phyloP scores from a whole-genome alignment of 2,113 vertebrate species.

The Stictonetta naevosa region DNA sequence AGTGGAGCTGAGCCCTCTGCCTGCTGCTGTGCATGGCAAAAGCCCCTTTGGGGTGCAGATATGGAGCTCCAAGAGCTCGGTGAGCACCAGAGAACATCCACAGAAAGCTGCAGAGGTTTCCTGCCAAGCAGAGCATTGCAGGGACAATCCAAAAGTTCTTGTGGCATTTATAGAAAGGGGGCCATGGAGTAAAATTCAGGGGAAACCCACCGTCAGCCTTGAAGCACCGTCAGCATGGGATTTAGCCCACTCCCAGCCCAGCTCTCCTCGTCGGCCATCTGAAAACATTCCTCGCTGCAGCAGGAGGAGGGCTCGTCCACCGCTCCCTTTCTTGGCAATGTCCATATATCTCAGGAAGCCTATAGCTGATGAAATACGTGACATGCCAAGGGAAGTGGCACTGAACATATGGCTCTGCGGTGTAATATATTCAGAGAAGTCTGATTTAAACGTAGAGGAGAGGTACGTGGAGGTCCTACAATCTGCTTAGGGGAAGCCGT shows the following conservation, averaged over 20 bases:
- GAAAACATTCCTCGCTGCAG: background rate
- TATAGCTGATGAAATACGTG: background rate
- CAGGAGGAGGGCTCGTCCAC: background rate
- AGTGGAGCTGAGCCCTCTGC: fast-evolving
- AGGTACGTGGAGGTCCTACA: conserved; percentile 38
- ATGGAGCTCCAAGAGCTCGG: background rate
- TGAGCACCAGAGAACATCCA: background rate
- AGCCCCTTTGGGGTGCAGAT: fast-evolving
- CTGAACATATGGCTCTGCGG: conserved; percentile 27
- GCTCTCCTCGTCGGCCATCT: background rate
- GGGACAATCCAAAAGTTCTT: background rate
- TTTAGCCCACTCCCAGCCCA: background rate
- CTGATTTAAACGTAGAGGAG: conserved; percentile 15
- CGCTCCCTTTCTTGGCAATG: background rate
- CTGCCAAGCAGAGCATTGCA: background rate
- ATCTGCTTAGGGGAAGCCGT: background rate
- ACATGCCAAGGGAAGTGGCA: background rate
- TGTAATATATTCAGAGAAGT: conserved; percentile 28
- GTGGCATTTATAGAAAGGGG: fast-evolving
- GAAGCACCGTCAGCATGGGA: fast-evolving
- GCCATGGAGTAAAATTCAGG: background rate
- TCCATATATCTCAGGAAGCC: background rate
- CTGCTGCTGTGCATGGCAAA: background rate
- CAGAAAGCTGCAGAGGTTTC: background rate
- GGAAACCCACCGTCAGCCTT: background rate